Evolutionary conservation across 2,797 vertebrate genomes (phyloP).

Genomic region (Hephaestus fuliginosus): DNA sequence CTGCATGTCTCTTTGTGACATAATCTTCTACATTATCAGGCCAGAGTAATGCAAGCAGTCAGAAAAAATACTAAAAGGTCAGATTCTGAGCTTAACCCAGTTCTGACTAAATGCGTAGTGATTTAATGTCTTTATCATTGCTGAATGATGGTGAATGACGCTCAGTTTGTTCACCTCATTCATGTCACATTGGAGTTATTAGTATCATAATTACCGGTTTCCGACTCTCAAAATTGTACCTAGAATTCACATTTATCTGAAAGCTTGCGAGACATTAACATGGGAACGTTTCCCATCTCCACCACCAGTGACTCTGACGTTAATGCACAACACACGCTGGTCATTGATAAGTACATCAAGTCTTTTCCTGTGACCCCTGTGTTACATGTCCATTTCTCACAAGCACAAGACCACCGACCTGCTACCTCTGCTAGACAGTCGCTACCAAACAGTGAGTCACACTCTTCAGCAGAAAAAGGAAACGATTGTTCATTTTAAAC

Average conservation of each 20-base stretch:
- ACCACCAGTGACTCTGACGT: neutral
- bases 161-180: neutral
- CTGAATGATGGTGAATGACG: no score
- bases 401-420: slow-evolving; percentile 11
- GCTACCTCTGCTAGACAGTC: slow-evolving; percentile 16
- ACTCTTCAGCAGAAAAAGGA: slow-evolving; percentile 44
- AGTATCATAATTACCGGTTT: neutral
- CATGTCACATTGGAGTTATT: neutral
- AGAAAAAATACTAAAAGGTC: neutral
- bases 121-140: neutral
- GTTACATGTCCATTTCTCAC: neutral
- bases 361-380: neutral
- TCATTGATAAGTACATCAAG: neutral
- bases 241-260: neutral
- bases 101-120: no score
- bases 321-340: neutral
- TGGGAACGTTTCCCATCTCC: neutral
- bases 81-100: no score
- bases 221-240: neutral
- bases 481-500: slow-evolving; percentile 66
- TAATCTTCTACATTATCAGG: neutral
- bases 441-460: slow-evolving; percentile 19
- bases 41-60: neutral
- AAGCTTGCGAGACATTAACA: neutral
- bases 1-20: neutral